These are phyloP conservation scores for Colossoma macropomum DNA, from an alignment of 2,113 vertebrate genomes.

Conservation along the genomic window DNA sequence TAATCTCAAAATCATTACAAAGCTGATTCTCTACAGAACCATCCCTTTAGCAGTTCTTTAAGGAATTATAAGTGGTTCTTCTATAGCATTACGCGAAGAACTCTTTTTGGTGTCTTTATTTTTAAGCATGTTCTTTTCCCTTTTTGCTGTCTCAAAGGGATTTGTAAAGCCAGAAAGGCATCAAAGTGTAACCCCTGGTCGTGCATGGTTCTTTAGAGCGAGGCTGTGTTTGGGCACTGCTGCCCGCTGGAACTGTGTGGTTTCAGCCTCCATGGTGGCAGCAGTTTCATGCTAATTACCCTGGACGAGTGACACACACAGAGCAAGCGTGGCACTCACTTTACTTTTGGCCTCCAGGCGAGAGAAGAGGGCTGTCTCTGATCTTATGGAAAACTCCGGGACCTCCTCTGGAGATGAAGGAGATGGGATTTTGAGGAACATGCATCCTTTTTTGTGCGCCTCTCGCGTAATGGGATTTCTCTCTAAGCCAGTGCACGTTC, in stretches of 20 bases:
- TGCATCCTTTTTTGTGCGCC: constrained; percentile 43
- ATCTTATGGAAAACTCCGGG: constrained; percentile 64
- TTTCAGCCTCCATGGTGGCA: constrained; percentile 75
- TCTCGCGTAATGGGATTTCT: constrained; percentile 24
- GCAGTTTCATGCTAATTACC: constrained; percentile 77
- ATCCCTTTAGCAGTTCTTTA: too few relatives aligned
- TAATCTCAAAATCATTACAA: too few relatives aligned
- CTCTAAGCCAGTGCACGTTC: constrained; percentile 7
- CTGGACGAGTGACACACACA: constrained; percentile 54
- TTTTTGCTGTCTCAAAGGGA: constrained; percentile 63
- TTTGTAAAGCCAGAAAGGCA: constrained; percentile 68
- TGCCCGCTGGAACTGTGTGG: constrained; percentile 70
- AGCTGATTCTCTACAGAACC: too few relatives aligned
- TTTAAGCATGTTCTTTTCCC: background rate
- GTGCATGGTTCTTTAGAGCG: constrained; percentile 55
- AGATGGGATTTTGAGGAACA: constrained; percentile 62
- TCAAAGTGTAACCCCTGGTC: constrained; percentile 74
- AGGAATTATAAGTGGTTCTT: too few relatives aligned
- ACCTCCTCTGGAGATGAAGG: constrained; percentile 80
- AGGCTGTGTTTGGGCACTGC: constrained; percentile 79
- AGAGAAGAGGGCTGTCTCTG: constrained; percentile 67
- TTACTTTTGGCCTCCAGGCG: constrained; percentile 71
- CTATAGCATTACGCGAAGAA: too few relatives aligned
- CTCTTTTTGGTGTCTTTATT: constrained; percentile 4
- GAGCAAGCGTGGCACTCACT: constrained; percentile 61